phyloP scores from a whole-genome alignment of 2,113 vertebrate species.

The Emberiza fucata region DNA sequence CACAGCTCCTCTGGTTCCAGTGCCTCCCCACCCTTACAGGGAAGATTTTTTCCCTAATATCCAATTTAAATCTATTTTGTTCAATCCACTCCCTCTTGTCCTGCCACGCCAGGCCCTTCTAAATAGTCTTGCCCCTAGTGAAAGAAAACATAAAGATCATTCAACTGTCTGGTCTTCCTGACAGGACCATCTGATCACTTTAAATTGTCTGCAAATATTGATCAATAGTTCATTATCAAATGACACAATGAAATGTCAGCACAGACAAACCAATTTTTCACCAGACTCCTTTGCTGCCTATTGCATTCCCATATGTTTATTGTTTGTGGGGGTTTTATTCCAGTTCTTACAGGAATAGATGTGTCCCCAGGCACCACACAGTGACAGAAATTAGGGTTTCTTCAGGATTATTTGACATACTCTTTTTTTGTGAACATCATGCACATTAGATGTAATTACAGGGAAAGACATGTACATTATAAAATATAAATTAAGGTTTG shows the following conservation, averaged over 20 bases:
- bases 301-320: neutral
- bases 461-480: neutral
- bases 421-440: neutral
- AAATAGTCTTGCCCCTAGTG: neutral
- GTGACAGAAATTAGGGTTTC: neutral
- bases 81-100: neutral
- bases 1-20: neutral
- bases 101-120: too few relatives aligned
- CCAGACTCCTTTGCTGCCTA: neutral
- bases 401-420: neutral
- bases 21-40: neutral
- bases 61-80: neutral
- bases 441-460: neutral
- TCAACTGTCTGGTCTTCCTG: neutral
- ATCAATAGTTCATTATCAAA: neutral
- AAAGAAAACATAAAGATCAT: neutral
- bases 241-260: neutral
- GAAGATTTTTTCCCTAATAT: neutral
- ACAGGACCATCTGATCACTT: neutral
- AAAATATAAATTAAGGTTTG: neutral
- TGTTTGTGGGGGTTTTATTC: neutral
- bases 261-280: neutral
- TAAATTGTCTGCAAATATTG: neutral
- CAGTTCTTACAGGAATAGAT: neutral
- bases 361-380: neutral